Evolutionary conservation across 1,140 invertebrate species (phyloP).

Genomic region (Pomacea maculata): DNA sequence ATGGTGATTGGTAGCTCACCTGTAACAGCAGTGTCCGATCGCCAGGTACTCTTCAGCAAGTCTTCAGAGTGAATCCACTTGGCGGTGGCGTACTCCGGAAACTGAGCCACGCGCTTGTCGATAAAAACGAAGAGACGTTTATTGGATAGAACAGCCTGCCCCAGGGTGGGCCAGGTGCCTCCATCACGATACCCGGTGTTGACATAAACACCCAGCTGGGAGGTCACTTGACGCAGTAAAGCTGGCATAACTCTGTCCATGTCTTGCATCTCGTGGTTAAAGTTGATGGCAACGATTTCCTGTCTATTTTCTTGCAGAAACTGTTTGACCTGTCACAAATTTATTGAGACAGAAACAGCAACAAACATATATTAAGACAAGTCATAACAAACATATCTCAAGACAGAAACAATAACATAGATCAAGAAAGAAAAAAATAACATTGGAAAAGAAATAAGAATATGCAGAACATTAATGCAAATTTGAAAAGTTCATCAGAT

Average conservation of each 20-base stretch:
- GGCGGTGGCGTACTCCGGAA: neutral
- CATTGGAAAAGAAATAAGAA: no score
- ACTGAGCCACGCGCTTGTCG: neutral
- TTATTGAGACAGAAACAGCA: no score
- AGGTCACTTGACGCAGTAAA: constrained; percentile 5
- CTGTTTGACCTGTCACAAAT: constrained; percentile 7
- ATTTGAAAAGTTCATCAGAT: no score
- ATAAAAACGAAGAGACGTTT: constrained; percentile 27
- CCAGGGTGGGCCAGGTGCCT: constrained; percentile 16
- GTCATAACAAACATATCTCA: no score
- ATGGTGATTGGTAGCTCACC: no score
- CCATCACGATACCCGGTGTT: constrained; percentile 14
- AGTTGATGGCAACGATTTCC: constrained; percentile 26
- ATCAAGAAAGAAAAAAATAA: no score
- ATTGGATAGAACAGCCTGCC: constrained; percentile 18
- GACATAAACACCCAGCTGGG: constrained; percentile 23
- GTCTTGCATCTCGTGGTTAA: constrained; percentile 33
- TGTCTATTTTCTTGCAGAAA: constrained; percentile 19
- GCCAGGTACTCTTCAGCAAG: constrained; percentile 27
- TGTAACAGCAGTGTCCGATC: constrained; percentile 3
- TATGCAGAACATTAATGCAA: no score
- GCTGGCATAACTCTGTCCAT: constrained; percentile 10
- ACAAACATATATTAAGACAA: neutral
- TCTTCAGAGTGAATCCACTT: constrained; percentile 32
- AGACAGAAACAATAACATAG: no score